A percentile compares a stretch with the other conserved stretches of the same genome.
phyloP scores from a whole-genome alignment of 1,140 invertebrate genomes.

The Pygmarrhopalites habei region DNA sequence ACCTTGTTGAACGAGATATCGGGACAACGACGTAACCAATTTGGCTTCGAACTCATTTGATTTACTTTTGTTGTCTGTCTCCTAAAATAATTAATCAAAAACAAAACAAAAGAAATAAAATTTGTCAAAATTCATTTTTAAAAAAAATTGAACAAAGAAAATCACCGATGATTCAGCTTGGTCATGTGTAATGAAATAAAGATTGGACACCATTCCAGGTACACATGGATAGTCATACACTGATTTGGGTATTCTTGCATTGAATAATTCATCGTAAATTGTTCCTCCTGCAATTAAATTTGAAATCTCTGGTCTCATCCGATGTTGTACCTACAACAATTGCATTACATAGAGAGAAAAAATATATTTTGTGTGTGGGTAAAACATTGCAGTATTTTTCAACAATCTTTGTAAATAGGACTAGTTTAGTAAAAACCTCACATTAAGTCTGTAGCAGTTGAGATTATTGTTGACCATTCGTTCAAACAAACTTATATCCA shows the following conservation, averaged over 20 bases:
- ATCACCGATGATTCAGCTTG: slow-evolving; percentile 36
- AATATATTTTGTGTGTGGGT: too few species aligned
- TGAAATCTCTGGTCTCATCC: slow-evolving; percentile 42
- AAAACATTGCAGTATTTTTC: too few species aligned
- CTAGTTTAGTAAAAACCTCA: too few species aligned
- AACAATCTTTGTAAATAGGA: too few species aligned
- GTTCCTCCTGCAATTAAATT: slow-evolving; percentile 39
- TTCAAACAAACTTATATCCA: slow-evolving; percentile 47
- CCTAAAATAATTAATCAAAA: slow-evolving; percentile 13
- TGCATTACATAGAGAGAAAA: too few species aligned
- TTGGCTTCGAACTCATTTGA: slow-evolving; percentile 56
- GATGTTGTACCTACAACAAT: slow-evolving; percentile 40
- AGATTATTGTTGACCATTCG: slow-evolving; percentile 44
- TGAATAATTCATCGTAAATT: slow-evolving; percentile 39
- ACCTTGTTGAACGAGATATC: slow-evolving; percentile 55
- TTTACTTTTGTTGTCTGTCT: slow-evolving; percentile 49
- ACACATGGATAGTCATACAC: slow-evolving; percentile 37
- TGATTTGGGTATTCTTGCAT: slow-evolving; percentile 29
- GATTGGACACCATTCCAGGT: slow-evolving; percentile 36
- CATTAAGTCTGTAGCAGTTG: slow-evolving; percentile 30
- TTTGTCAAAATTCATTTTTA: slow-evolving; percentile 9
- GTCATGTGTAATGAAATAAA: slow-evolving; percentile 40
- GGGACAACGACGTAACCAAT: slow-evolving; percentile 50
- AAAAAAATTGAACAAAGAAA: too few species aligned
- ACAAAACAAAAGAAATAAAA: too few species aligned